Percentiles rank a stretch among this genome's conserved stretches.
Conservation (phyloP, 1,140 invertebrate species). For the Diabrotica undecimpunctata region DNA sequence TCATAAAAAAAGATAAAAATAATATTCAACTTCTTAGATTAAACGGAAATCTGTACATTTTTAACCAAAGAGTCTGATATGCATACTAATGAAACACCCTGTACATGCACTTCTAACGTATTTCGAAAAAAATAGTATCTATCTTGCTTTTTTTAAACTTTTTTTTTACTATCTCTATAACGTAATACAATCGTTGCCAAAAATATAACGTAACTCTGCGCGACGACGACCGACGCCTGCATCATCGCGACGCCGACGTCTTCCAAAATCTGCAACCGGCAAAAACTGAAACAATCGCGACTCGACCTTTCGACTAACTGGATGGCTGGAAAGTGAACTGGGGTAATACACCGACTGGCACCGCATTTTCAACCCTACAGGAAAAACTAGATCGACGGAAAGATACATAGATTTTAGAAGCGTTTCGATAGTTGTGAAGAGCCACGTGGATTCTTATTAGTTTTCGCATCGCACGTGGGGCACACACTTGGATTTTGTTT, state of each 20-base stretch:
- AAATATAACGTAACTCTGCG: not conserved
- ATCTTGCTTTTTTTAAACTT: no score
- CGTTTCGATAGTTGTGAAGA: not conserved
- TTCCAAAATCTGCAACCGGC: not conserved
- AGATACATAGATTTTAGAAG: not conserved
- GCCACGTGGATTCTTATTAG: constrained; percentile 22
- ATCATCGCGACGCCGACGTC: constrained; percentile 32
- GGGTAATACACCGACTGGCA: constrained; percentile 37
- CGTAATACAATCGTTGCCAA: not conserved
- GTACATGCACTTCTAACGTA: no score
- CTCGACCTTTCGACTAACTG: constrained; percentile 32
- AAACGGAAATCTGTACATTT: no score
- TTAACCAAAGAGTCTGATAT: no score
- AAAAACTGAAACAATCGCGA: not conserved
- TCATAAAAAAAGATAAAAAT: no score
- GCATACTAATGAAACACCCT: no score
- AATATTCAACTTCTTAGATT: no score
- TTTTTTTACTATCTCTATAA: no score
- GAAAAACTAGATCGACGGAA: not conserved
- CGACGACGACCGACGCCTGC: not conserved
- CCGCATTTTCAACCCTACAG: constrained; percentile 21
- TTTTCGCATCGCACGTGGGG: constrained; percentile 19
- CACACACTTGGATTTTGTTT: not conserved
- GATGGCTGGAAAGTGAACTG: constrained; percentile 39
- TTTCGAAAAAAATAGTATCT: no score